Percentiles rank a stretch among this genome's conserved stretches.
phyloP scores from a whole-genome alignment of 2,888 invertebrate species.

The Archaeoteleia sp. region DNA sequence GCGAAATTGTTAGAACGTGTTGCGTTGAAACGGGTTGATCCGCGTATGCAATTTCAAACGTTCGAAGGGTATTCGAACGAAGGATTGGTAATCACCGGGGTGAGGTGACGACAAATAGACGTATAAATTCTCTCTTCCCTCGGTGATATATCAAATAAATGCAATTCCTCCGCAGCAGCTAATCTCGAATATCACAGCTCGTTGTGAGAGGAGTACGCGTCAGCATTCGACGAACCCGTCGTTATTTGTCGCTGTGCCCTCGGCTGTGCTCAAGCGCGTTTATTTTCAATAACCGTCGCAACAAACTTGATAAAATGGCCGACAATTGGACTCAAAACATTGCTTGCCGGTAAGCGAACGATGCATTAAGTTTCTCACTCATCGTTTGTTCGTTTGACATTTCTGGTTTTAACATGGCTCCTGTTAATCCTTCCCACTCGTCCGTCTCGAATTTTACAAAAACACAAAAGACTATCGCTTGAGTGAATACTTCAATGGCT shows the following conservation, averaged over 20 bases:
- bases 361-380: background rate
- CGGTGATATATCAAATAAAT: constrained; percentile 2
- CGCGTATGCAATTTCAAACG: constrained; percentile 1
- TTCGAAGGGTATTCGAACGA: background rate
- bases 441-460: too few species aligned
- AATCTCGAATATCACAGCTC: background rate
- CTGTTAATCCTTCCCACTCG: too few species aligned
- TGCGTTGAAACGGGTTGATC: constrained; percentile 77
- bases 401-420: too few species aligned
- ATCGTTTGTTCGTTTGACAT: background rate
- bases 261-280: constrained; percentile 46
- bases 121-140: background rate
- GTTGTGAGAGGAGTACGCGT: background rate
- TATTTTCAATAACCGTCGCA: constrained; percentile 59
- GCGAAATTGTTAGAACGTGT: too few species aligned
- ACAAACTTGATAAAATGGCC: constrained; percentile 71
- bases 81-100: constrained; percentile 4
- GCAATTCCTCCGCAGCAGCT: background rate
- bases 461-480: too few species aligned
- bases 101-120: constrained; percentile 3
- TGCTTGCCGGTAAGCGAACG: constrained; percentile 71
- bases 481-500: too few species aligned
- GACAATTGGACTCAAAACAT: constrained; percentile 71
- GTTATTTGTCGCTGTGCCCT: constrained; percentile 7
- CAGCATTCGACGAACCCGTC: background rate